Evolutionary conservation across 2,113 vertebrate genomes (phyloP).

Genomic region (Xiphophorus couchianus): DNA sequence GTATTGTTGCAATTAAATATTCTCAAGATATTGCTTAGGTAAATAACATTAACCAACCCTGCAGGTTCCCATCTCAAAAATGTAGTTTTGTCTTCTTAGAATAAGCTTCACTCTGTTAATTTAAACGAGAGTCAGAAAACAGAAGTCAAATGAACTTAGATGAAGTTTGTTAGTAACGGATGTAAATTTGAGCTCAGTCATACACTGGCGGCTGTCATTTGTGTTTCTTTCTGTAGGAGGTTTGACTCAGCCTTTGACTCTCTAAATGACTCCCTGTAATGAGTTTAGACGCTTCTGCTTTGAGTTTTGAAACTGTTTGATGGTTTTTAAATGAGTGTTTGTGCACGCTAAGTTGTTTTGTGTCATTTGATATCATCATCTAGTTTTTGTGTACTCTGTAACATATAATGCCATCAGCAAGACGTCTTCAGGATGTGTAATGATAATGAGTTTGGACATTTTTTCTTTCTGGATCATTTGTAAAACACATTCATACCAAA

Average conservation of each 20-base stretch:
- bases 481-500: conserved; percentile 26
- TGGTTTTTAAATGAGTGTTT: conserved; percentile 27
- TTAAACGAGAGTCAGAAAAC: not conserved
- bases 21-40: no score
- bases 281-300: conserved; percentile 12
- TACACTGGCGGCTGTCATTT: not conserved
- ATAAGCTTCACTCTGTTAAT: not conserved
- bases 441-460: conserved; percentile 49
- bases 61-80: not conserved
- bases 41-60: not conserved
- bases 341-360: conserved; percentile 23
- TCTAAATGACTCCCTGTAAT: conserved; percentile 34
- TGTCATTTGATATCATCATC: conserved; percentile 46
- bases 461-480: conserved; percentile 47
- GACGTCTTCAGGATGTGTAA: conserved; percentile 10
- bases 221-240: not conserved
- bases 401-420: not conserved
- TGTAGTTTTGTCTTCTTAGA: not conserved
- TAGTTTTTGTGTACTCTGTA: not conserved
- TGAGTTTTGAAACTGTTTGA: conserved; percentile 20
- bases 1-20: no score
- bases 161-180: not conserved
- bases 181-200: not conserved
- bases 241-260: not conserved
- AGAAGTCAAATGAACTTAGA: not conserved